Evolutionary conservation across 2,797 vertebrate species (phyloP).

Genomic region (Okamejei kenojei): DNA sequence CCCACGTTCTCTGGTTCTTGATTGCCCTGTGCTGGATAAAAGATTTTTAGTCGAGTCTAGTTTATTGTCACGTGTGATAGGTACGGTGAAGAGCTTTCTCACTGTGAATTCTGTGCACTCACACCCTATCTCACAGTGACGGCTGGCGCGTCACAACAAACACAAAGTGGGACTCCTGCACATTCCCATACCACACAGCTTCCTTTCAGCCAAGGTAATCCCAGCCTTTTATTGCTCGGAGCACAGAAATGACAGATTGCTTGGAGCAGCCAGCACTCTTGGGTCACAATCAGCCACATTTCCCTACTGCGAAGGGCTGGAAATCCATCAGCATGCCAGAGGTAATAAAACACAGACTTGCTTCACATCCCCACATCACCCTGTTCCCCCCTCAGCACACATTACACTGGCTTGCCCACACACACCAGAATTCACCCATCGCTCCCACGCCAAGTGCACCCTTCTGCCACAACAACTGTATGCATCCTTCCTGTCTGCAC

Average conservation of each 20-base stretch:
- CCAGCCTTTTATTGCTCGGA: conserved; percentile 15
- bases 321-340: conserved; percentile 4
- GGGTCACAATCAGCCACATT: conserved; percentile 15
- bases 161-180: neutral
- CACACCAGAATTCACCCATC: too few relatives aligned
- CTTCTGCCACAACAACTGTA: too few relatives aligned
- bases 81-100: too few relatives aligned
- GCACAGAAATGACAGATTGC: neutral
- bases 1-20: too few relatives aligned
- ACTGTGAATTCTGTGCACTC: too few relatives aligned
- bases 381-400: neutral
- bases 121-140: neutral
- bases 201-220: neutral
- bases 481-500: too few relatives aligned
- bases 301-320: neutral
- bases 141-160: neutral
- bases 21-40: too few relatives aligned
- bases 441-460: too few relatives aligned
- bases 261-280: neutral
- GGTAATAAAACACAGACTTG: neutral
- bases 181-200: neutral
- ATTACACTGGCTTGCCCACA: neutral
- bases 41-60: too few relatives aligned
- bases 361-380: neutral
- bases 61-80: too few relatives aligned